These are phyloP conservation scores for Andinoacara biseriatus DNA, from an alignment of 2,113 vertebrate genomes.

Conservation along the genomic window DNA sequence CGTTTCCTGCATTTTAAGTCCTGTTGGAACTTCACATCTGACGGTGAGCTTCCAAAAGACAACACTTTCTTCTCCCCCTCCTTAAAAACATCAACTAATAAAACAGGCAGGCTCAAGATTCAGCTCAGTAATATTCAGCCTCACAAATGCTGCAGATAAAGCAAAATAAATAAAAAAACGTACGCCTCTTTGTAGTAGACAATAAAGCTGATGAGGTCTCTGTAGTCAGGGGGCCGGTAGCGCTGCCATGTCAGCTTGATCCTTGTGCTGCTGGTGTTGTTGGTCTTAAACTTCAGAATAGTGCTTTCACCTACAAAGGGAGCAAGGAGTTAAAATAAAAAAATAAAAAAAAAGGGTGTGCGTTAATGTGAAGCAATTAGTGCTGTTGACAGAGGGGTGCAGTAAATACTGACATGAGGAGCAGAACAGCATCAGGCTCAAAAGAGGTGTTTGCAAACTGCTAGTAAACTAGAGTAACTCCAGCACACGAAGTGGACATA, in stretches of 20 bases:
- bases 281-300: conserved; percentile 89
- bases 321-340: neutral
- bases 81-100: neutral
- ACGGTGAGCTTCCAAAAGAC: neutral
- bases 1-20: neutral
- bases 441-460: conserved; percentile 23
- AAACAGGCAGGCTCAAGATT: neutral
- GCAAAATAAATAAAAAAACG: conserved; percentile 66
- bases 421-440: conserved; percentile 16
- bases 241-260: conserved; percentile 93
- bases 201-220: conserved; percentile 96
- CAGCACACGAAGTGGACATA: conserved; percentile 10
- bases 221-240: conserved; percentile 91
- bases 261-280: conserved; percentile 88
- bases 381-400: neutral
- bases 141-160: neutral
- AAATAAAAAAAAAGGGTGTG: neutral
- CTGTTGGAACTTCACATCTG: neutral
- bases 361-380: conserved; percentile 11
- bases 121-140: neutral
- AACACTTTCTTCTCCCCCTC: too few species aligned
- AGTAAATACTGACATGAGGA: conserved; percentile 22
- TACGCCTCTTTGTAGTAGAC: conserved; percentile 99
- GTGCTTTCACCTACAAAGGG: conserved; percentile 86
- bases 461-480: conserved; percentile 6